Evolutionary conservation across 2,888 invertebrate species (phyloP).

Genomic region (Rotaria macrura): DNA sequence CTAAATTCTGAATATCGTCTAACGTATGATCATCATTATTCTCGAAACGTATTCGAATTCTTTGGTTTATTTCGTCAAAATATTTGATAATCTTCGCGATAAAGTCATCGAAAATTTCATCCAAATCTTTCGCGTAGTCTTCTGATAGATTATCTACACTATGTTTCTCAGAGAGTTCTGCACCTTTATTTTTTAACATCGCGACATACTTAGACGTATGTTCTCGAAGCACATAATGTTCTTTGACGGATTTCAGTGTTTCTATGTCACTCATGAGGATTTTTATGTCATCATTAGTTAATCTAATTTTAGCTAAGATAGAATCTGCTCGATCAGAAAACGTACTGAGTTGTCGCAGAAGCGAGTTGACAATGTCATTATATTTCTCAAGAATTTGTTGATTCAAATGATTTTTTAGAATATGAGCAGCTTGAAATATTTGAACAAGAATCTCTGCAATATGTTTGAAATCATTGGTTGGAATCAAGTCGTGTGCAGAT

Average conservation of each 20-base stretch:
- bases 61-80: too few relatives aligned
- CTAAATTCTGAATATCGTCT: too few relatives aligned
- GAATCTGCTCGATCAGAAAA: neutral
- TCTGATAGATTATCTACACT: neutral
- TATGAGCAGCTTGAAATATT: neutral
- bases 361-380: neutral
- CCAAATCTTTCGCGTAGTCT: neutral
- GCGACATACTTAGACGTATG: neutral
- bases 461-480: neutral
- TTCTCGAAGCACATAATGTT: neutral
- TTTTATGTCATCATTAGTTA: neutral
- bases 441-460: neutral
- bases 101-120: neutral
- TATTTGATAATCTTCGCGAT: too few relatives aligned
- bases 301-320: neutral
- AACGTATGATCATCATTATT: too few relatives aligned
- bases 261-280: neutral
- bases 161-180: too few relatives aligned
- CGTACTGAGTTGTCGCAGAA: neutral
- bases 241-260: neutral
- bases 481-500: neutral
- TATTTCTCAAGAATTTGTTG: neutral
- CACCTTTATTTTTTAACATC: neutral
- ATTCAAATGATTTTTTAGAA: neutral
- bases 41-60: too few relatives aligned